Evolutionary conservation across 2,113 vertebrate species (phyloP).

Genomic region (Limnothrissa miodon): DNA sequence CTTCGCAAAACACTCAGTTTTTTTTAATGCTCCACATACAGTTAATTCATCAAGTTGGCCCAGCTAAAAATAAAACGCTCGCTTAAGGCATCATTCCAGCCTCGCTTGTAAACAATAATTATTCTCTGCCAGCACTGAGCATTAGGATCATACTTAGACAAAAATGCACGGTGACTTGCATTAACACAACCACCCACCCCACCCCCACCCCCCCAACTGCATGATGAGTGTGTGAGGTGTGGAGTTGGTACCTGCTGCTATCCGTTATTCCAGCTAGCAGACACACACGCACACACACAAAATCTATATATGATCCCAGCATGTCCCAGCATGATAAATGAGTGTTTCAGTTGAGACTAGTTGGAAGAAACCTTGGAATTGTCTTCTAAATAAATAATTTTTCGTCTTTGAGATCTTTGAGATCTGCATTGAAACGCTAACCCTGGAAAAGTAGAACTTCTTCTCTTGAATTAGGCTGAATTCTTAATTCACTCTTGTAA

Average conservation of each 20-base stretch:
- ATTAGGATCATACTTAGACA: constrained; percentile 3
- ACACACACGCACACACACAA: background rate
- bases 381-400: background rate
- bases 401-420: background rate
- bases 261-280: background rate
- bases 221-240: background rate
- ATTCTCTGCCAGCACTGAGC: constrained; percentile 16
- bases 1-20: background rate
- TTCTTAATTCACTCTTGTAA: background rate
- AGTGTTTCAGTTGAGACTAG: constrained; percentile 4
- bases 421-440: background rate
- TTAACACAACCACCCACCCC: background rate
- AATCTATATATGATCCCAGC: background rate
- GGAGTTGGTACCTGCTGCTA: background rate
- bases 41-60: constrained; percentile 9
- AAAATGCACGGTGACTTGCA: constrained; percentile 20
- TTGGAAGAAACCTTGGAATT: background rate
- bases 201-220: background rate
- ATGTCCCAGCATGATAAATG: constrained; percentile 7
- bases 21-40: constrained; percentile 1
- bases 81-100: constrained; percentile 34
- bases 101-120: constrained; percentile 26
- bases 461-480: background rate
- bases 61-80: constrained; percentile 9
- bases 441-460: background rate